Evolutionary conservation across 1,140 invertebrate species (phyloP).

Genomic region (Drosophila oshimai): DNA sequence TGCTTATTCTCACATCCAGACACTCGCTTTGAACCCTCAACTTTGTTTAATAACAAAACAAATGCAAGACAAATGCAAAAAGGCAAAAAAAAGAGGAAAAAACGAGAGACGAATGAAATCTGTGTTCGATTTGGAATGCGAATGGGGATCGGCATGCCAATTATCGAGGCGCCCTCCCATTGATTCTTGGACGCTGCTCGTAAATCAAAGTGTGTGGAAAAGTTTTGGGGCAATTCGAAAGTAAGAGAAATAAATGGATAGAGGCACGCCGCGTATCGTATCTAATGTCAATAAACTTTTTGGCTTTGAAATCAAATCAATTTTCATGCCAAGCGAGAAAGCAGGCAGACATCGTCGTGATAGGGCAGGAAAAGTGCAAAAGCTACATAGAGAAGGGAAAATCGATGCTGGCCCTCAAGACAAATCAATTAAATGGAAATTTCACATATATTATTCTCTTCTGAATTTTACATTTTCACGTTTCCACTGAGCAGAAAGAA

Average conservation of each 20-base stretch:
- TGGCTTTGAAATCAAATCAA: conserved; percentile 68
- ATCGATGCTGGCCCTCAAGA: conserved; percentile 58
- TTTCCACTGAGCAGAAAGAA: conserved; percentile 2
- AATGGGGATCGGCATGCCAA: conserved; percentile 38
- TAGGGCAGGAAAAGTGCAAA: not conserved
- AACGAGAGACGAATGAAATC: conserved; percentile 2
- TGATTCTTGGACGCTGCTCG: conserved; percentile 1
- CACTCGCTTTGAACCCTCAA: conserved; percentile 66
- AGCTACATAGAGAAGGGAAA: conserved; percentile 6
- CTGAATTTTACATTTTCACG: conserved; percentile 16
- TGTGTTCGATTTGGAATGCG: conserved; percentile 29
- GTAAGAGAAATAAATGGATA: conserved; percentile 20
- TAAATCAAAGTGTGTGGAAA: conserved; percentile 63
- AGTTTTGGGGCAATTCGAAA: conserved; percentile 39
- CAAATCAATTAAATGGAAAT: conserved; percentile 67
- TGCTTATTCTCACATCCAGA: conserved; percentile 43
- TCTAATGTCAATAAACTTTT: conserved; percentile 74
- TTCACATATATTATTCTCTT: conserved; percentile 5
- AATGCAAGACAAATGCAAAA: conserved; percentile 32
- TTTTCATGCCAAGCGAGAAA: conserved; percentile 45
- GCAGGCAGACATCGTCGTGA: conserved; percentile 13
- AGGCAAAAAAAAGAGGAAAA: not conserved
- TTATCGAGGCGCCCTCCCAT: conserved; percentile 43
- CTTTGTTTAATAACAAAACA: conserved; percentile 62
- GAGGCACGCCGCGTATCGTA: conserved; percentile 26